Evolutionary conservation across 2,888 invertebrate genomes (phyloP).

Genomic region (Monopis laevigella): DNA sequence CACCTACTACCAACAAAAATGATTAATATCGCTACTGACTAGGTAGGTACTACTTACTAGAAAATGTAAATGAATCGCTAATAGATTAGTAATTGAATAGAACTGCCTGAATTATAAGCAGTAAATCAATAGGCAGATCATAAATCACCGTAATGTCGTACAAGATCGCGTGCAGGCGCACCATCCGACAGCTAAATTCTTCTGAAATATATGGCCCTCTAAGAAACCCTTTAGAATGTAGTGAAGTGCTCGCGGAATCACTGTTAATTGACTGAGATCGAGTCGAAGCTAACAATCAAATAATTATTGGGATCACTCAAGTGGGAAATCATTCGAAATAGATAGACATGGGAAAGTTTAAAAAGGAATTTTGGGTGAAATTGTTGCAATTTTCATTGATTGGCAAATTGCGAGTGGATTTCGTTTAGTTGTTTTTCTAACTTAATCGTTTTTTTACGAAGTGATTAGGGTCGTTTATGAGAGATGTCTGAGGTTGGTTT

Average conservation of each 20-base stretch:
- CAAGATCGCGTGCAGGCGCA: slow-evolving; percentile 13
- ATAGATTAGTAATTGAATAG: slow-evolving; percentile 36
- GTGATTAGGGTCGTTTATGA: too few species aligned
- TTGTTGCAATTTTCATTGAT: slow-evolving; percentile 62
- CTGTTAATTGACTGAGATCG: slow-evolving; percentile 49
- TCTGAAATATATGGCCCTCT: slow-evolving; percentile 40
- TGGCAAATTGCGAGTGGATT: slow-evolving; percentile 45
- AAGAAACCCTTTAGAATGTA: slow-evolving; percentile 33
- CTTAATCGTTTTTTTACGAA: too few species aligned
- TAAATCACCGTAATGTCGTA: slow-evolving; percentile 32
- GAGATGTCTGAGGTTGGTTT: too few species aligned
- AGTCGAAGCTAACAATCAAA: slow-evolving; percentile 17
- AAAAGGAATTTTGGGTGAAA: slow-evolving; percentile 23
- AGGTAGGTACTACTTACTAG: slow-evolving; percentile 5
- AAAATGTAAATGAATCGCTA: slow-evolving; percentile 1
- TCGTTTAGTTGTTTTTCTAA: not conserved
- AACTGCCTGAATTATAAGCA: slow-evolving; percentile 39
- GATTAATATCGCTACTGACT: too few species aligned
- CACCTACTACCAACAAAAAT: too few species aligned
- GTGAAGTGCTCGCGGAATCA: slow-evolving; percentile 37
- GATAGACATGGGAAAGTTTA: slow-evolving; percentile 51
- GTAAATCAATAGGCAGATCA: slow-evolving; percentile 40
- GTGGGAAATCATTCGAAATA: slow-evolving; percentile 34
- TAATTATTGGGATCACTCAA: slow-evolving; percentile 36
- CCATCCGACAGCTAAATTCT: slow-evolving; percentile 39